Evolutionary conservation across 2,888 invertebrate species (phyloP), one percentile per base, ranked within the genome.

Genomic region (Hydraecia micacea): DNA sequence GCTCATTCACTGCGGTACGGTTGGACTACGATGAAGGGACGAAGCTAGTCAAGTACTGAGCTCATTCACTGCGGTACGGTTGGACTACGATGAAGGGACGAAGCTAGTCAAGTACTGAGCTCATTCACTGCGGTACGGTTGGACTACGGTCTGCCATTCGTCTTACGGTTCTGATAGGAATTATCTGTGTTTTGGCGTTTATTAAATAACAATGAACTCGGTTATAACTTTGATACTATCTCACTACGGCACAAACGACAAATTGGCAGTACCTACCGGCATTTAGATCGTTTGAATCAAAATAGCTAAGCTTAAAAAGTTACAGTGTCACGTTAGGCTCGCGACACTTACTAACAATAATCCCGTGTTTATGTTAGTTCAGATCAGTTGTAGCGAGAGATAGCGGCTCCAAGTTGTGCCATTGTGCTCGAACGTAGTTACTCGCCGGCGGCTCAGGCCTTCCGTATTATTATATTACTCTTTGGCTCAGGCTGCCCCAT

Each of bases 341-440:
- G 15, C 6, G 18, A 55, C 32, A 65, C 15, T 58, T 18, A n/a
- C 25, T 36, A 15, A 32, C 2, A 28, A 36, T 52, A 42, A 63
- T 25, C 18, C 1, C 46, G 15, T 49, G 18, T 11, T 84, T 58
- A 42, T 79, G 25, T 63, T n/a, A 65, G 42, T 39, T 84, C 5
- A 65, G 49, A 75, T 67, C 75, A 52, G 42, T 55, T 63, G 9
- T 73, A 32, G 39, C 21, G 58, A 6, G 36, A 60, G 52, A 62
- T n/a, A 58, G 46, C 62, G 36, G 52, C 49, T 58, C 18, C 71
- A 65, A 82, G 70, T 39, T 49, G 21, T 11, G 28, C 32, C 42
- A 25, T 72, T 86, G 78, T 77, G 55, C 72, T 70, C 68, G 18
- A 73, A 58, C 42, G 36, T 58, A 72, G 63, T 52, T 42, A 62